A percentile compares a stretch with the other conserved stretches of the same genome.
phyloP scores from a whole-genome alignment of 2,888 invertebrate genomes.

The Willowsia nigromaculata region DNA sequence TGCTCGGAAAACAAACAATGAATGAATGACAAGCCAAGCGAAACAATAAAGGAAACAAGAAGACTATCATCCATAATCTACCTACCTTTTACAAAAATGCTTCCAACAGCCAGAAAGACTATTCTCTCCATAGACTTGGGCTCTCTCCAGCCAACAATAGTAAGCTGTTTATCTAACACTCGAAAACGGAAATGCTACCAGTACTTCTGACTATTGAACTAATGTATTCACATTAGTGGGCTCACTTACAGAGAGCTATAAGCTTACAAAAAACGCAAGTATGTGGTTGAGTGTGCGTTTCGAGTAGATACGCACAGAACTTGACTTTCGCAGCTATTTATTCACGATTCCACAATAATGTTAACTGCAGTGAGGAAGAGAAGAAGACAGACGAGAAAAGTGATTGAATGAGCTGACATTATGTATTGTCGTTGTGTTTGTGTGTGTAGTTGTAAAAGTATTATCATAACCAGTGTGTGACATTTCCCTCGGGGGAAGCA shows the following conservation, averaged over 20 bases:
- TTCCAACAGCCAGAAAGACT: neutral
- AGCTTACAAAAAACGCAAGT: neutral
- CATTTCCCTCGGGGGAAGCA: conserved; percentile 13
- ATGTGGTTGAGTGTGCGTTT: neutral
- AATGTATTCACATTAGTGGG: neutral
- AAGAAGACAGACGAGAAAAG: neutral
- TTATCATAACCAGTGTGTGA: neutral
- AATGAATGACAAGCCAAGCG: conserved; percentile 10
- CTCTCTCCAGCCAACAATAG: neutral
- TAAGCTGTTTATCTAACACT: neutral
- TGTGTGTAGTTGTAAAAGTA: neutral
- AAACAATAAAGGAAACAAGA: neutral
- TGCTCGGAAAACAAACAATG: neutral
- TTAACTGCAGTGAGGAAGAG: neutral
- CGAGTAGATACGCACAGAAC: neutral
- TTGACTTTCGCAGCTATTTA: neutral
- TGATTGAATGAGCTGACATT: conserved; percentile 29
- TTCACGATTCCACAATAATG: neutral
- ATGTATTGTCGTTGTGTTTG: neutral
- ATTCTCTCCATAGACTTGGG: neutral
- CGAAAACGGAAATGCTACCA: neutral
- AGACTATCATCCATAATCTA: neutral
- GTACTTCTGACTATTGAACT: neutral
- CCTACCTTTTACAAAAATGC: too few species aligned
- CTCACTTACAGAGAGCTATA: neutral